These are phyloP conservation scores for Lepidonotus clava DNA, from an alignment of 2,888 invertebrate species.

Conservation along the genomic window DNA sequence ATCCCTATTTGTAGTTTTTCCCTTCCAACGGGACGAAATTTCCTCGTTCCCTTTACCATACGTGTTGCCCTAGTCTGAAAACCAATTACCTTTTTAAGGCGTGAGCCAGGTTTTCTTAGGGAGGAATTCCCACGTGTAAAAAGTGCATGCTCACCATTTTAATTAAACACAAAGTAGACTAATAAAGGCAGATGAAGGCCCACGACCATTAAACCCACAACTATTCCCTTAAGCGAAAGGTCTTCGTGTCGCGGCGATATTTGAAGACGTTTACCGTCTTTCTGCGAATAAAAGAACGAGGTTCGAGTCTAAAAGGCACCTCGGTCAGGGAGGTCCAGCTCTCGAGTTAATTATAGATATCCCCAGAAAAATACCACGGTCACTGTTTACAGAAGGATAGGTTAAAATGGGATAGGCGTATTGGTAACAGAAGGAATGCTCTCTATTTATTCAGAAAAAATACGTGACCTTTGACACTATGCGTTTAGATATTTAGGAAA, in stretches of 20 bases:
- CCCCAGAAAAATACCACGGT: background rate
- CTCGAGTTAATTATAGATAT: background rate
- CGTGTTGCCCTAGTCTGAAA: background rate
- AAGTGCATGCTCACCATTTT: conserved; percentile 26
- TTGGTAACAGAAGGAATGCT: too few relatives aligned
- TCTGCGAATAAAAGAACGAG: background rate
- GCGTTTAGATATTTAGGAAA: background rate
- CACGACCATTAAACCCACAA: conserved; percentile 40
- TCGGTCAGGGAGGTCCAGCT: background rate
- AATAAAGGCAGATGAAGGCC: background rate
- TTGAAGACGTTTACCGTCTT: conserved; percentile 6
- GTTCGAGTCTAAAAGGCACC: background rate
- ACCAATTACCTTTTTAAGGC: conserved; percentile 31
- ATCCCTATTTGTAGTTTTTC: too few relatives aligned
- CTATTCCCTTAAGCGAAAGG: conserved; percentile 35
- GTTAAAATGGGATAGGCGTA: too few relatives aligned
- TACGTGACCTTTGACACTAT: background rate
- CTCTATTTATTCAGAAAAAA: too few relatives aligned
- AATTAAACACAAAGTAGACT: conserved; percentile 47
- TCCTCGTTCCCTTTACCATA: too few relatives aligned
- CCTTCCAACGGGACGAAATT: too few relatives aligned
- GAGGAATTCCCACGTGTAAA: conserved; percentile 20
- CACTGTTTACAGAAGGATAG: too few relatives aligned
- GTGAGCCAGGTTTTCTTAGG: background rate
- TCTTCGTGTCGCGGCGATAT: background rate